Evolutionary conservation across 2,113 vertebrate genomes (phyloP).

Genomic region (Macroglossus sobrinus): DNA sequence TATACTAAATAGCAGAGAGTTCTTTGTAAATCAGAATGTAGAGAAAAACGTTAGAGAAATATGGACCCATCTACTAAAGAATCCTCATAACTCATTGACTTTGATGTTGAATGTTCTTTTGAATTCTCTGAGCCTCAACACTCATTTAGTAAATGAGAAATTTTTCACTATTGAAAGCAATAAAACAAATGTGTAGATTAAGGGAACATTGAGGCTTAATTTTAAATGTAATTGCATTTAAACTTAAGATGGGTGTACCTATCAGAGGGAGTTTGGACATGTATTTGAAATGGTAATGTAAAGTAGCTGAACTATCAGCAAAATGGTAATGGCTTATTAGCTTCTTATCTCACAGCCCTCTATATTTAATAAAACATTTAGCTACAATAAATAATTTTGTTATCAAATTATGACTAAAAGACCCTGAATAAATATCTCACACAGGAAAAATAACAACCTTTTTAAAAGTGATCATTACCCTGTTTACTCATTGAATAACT

Average conservation of each 20-base stretch:
- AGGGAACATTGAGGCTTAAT: neutral
- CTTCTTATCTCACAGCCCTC: neutral
- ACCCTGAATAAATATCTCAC: conserved; percentile 44
- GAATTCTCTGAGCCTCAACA: neutral
- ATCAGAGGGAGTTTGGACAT: neutral
- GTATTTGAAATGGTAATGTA: neutral
- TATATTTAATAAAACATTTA: conserved; percentile 5
- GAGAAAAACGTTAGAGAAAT: neutral
- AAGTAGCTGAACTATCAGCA: neutral
- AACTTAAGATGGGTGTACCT: neutral
- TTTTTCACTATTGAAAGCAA: neutral
- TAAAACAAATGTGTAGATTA: neutral
- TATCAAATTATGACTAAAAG: conserved; percentile 60
- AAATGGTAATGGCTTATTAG: neutral
- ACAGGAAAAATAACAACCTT: conserved; percentile 50
- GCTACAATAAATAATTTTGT: conserved; percentile 36
- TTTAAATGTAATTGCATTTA: conserved; percentile 1
- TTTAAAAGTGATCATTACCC: neutral
- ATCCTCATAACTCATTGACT: neutral
- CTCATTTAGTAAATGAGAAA: neutral
- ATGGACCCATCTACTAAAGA: neutral
- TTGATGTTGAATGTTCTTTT: neutral
- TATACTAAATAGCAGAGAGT: neutral
- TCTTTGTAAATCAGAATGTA: neutral
- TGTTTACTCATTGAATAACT: neutral